Percentiles rank a stretch among this genome's conserved stretches.
These are phyloP conservation scores for Taxidea taxus DNA, from an alignment of 2,113 vertebrate species.

Conservation along the genomic window DNA sequence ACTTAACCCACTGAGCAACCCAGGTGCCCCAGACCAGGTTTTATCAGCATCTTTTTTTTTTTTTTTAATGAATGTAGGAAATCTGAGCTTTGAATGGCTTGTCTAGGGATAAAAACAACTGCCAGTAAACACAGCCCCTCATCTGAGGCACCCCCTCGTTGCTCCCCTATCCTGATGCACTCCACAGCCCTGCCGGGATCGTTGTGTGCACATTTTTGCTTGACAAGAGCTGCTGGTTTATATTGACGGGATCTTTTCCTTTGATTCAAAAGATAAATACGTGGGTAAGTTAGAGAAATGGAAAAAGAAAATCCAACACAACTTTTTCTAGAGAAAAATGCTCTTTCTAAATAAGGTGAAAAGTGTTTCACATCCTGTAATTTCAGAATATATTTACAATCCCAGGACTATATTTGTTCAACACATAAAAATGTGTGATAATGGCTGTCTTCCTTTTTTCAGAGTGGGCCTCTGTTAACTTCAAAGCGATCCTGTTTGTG, in stretches of 20 bases:
- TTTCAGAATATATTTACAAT: neutral
- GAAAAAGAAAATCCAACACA: neutral
- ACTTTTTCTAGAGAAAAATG: neutral
- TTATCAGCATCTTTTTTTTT: neutral
- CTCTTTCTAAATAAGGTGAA: neutral
- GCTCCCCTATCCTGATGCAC: neutral
- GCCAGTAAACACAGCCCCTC: neutral
- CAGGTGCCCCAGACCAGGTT: neutral
- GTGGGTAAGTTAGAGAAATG: neutral
- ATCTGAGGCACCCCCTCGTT: accelerated
- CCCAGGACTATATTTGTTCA: neutral
- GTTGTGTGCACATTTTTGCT: neutral
- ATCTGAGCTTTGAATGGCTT: neutral
- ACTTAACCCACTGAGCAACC: no score
- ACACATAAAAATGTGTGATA: no score
- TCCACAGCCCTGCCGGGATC: neutral
- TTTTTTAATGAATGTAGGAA: neutral
- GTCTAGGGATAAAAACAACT: neutral
- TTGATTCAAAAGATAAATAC: neutral
- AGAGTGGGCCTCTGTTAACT: neutral
- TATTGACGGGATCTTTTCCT: neutral
- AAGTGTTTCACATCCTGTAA: neutral
- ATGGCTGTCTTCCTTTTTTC: neutral
- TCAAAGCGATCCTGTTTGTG: conserved; percentile 4
- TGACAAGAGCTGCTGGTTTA: neutral